Percentiles rank a stretch among this genome's conserved stretches.
Evolutionary conservation across 2,888 invertebrate genomes (phyloP).

Genomic region (Dasypogon diadema): DNA sequence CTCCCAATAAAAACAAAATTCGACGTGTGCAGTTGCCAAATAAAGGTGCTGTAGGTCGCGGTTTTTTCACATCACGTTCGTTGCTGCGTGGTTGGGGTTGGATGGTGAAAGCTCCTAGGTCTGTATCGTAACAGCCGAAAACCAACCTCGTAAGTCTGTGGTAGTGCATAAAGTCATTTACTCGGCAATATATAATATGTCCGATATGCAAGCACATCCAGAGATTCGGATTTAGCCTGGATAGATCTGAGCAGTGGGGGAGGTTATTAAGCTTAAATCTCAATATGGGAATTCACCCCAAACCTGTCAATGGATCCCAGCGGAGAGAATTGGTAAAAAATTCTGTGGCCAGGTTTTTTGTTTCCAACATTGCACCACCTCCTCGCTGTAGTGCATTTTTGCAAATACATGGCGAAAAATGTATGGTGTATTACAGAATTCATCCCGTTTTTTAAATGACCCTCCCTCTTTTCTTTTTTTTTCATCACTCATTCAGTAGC

Average conservation of each 20-base stretch:
- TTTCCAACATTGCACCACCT: neutral
- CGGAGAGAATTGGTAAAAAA: slow-evolving; percentile 2
- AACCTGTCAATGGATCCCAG: neutral
- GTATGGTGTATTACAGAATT: slow-evolving; percentile 26
- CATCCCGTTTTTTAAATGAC: neutral
- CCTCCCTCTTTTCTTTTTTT: neutral
- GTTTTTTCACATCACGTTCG: slow-evolving; percentile 35
- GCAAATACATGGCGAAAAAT: slow-evolving; percentile 3
- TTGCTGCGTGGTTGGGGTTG: neutral
- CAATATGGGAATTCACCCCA: neutral
- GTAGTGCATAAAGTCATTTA: neutral
- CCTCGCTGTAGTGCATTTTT: neutral
- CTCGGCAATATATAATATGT: neutral
- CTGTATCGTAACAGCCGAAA: neutral
- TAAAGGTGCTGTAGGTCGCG: slow-evolving; percentile 49
- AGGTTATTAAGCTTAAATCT: neutral
- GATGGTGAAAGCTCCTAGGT: neutral
- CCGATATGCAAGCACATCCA: neutral
- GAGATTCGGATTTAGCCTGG: neutral
- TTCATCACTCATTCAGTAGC: neutral
- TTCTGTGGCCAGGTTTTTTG: slow-evolving; percentile 7
- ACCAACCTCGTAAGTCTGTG: neutral
- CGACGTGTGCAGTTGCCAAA: slow-evolving; percentile 39
- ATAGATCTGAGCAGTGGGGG: too few relatives aligned
- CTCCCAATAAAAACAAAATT: slow-evolving; percentile 6